Percentiles rank a stretch among this genome's conserved stretches.
Evolutionary conservation across 2,113 vertebrate genomes (phyloP).

Genomic region (Pelvicachromis taeniatus): DNA sequence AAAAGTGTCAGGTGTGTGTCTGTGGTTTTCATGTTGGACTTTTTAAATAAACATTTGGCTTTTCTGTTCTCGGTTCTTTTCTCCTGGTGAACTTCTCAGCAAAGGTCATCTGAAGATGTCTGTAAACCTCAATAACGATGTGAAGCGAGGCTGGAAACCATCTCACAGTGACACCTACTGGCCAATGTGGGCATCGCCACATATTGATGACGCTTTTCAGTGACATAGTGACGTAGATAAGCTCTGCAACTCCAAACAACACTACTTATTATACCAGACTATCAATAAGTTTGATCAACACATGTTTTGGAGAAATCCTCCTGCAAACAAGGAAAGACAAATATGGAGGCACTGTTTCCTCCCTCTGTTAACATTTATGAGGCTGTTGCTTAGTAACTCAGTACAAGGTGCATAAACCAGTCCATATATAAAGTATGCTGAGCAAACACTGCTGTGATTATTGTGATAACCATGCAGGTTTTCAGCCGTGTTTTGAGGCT

Average conservation of each 20-base stretch:
- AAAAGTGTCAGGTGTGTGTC: neutral
- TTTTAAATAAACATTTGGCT: neutral
- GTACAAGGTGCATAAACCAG: neutral
- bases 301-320: too few species aligned
- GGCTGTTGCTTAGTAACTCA: neutral
- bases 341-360: accelerated
- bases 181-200: too few species aligned
- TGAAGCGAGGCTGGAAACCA: too few species aligned
- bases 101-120: neutral
- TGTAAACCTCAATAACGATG: too few species aligned
- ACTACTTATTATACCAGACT: too few species aligned
- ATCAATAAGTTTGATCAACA: too few species aligned
- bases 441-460: neutral
- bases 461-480: neutral
- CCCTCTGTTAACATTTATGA: neutral
- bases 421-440: neutral
- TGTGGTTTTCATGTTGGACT: neutral
- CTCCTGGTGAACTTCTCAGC: neutral
- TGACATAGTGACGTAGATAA: too few species aligned
- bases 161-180: too few species aligned
- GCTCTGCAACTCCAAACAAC: too few species aligned
- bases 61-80: neutral
- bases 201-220: too few species aligned
- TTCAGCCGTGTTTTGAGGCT: accelerated
- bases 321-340: too few species aligned